phyloP scores from a whole-genome alignment of 30 jellyfish, hydroid and myxozoan genomes.

The Rhopilema esculentum region DNA sequence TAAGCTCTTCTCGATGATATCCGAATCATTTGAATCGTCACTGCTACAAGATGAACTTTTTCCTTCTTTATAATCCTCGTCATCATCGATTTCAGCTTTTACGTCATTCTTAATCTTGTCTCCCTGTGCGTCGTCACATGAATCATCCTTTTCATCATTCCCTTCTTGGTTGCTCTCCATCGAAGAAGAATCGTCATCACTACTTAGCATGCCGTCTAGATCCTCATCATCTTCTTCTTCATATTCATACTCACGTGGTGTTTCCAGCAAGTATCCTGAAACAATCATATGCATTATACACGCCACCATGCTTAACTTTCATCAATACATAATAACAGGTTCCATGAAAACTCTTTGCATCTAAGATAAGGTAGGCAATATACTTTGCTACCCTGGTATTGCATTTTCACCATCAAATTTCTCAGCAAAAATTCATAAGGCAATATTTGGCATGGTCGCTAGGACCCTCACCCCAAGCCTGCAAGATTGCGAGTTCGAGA shows the following conservation, averaged over 20 bases:
- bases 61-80: constrained; percentile 1
- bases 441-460: no score
- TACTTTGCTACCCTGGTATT: no score
- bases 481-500: no score
- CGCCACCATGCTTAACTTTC: neutral
- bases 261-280: constrained; percentile 70
- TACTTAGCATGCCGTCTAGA: constrained; percentile 37
- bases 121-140: constrained; percentile 12
- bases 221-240: constrained; percentile 72
- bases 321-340: neutral
- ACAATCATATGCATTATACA: neutral
- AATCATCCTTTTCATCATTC: neutral
- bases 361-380: no score
- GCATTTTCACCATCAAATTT: no score
- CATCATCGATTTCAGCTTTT: constrained; percentile 37
- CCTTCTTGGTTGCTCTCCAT: constrained; percentile 28
- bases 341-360: no score
- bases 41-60: no score
- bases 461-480: no score
- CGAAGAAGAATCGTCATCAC: constrained; percentile 46
- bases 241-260: constrained; percentile 77
- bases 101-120: constrained; percentile 3
- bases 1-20: constrained; percentile 16
- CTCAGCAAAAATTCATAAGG: no score
- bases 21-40: constrained; percentile 23